Evolutionary conservation across 2,797 vertebrate species (phyloP).

Genomic region (Notoglanidium macrostoma): DNA sequence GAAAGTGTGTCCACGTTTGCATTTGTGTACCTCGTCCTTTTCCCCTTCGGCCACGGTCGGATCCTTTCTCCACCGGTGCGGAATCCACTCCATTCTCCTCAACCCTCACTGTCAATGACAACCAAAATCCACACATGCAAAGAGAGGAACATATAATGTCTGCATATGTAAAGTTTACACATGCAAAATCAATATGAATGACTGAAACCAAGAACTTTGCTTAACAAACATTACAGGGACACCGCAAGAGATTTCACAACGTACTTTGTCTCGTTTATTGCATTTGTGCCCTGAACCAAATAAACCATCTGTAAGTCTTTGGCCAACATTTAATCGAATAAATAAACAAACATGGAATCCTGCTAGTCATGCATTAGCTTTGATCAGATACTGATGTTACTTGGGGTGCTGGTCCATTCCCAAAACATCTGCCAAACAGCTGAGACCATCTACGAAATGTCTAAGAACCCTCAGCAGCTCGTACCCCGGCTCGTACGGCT

Average conservation of each 20-base stretch:
- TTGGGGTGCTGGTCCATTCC: neutral
- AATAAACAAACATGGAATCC: neutral
- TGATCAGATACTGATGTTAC: neutral
- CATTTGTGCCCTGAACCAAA: neutral
- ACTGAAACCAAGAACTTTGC: neutral
- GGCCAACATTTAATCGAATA: neutral
- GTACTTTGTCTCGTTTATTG: neutral
- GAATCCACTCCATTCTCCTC: conserved; percentile 93
- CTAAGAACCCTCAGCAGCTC: conserved; percentile 1
- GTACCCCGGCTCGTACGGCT: conserved; percentile 84
- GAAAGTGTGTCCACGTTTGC: no score
- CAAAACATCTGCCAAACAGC: neutral
- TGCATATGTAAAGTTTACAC: neutral
- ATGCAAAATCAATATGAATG: neutral
- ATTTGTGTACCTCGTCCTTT: conserved; percentile 83
- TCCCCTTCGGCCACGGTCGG: conserved; percentile 77
- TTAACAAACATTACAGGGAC: neutral
- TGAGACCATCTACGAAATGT: neutral
- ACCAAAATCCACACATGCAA: neutral
- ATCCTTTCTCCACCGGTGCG: conserved; percentile 75
- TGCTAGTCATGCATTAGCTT: neutral
- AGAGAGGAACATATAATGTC: neutral
- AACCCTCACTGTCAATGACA: conserved; percentile 71
- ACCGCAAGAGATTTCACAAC: neutral
- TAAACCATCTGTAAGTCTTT: neutral